These are phyloP conservation scores for Drosophila melanica DNA, from an alignment of 1,140 invertebrate genomes.

Conservation along the genomic window DNA sequence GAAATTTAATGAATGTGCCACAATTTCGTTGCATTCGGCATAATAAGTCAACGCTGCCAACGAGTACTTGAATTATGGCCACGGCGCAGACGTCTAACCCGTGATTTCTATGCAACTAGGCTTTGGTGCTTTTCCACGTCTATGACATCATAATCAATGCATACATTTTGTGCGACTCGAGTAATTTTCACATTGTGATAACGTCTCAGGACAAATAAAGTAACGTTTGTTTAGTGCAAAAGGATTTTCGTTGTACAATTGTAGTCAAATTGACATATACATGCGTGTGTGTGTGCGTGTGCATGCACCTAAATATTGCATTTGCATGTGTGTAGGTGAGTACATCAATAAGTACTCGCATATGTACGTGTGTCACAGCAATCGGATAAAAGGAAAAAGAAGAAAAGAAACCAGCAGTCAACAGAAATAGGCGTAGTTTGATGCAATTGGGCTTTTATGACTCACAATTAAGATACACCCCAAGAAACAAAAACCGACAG, in stretches of 20 bases:
- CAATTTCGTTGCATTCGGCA: conserved; percentile 26
- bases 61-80: conserved; percentile 1
- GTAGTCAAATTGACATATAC: conserved; percentile 29
- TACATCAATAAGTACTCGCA: conserved; percentile 58
- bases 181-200: conserved; percentile 47
- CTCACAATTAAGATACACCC: conserved; percentile 74
- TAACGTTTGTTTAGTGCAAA: conserved; percentile 10
- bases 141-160: conserved; percentile 70
- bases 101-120: conserved; percentile 35
- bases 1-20: conserved; percentile 48
- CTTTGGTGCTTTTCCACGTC: conserved; percentile 57
- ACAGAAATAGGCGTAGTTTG: conserved; percentile 56
- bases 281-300: conserved; percentile 22
- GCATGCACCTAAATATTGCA: conserved; percentile 28
- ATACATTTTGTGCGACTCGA: conserved; percentile 63
- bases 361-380: conserved; percentile 35
- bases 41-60: conserved; percentile 3
- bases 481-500: conserved; percentile 52
- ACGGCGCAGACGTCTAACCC: conserved; percentile 3
- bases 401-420: conserved; percentile 42
- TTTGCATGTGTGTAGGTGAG: conserved; percentile 27
- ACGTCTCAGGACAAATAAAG: conserved; percentile 24
- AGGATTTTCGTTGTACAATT: conserved; percentile 15
- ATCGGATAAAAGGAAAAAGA: conserved; percentile 51
- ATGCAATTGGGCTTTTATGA: conserved; percentile 72